phyloP scores from a whole-genome alignment of 2,113 vertebrate species.

The Haplochromis vanheusdeni region DNA sequence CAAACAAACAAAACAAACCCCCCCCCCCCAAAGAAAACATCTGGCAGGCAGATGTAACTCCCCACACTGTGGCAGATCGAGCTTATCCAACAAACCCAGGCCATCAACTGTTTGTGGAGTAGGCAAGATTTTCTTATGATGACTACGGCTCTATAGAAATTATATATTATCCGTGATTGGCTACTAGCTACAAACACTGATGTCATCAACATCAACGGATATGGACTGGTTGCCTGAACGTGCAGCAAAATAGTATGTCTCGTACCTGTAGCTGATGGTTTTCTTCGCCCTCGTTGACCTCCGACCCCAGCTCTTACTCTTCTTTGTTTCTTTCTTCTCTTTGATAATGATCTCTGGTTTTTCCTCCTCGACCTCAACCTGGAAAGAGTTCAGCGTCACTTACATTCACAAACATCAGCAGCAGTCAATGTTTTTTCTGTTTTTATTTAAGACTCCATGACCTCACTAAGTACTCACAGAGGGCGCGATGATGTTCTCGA shows the following conservation, averaged over 20 bases:
- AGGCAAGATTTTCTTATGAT: background rate
- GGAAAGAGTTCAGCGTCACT: background rate
- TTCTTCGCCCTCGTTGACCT: constrained; percentile 89
- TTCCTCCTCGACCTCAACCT: constrained; percentile 53
- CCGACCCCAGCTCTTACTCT: constrained; percentile 83
- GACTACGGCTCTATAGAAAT: background rate
- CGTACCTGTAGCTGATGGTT: constrained; percentile 93
- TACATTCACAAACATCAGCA: background rate
- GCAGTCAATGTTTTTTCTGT: background rate
- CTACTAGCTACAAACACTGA: background rate
- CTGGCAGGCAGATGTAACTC: background rate
- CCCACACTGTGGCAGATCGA: background rate
- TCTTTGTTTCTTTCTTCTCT: constrained; percentile 87
- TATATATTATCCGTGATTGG: background rate
- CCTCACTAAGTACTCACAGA: constrained; percentile 71
- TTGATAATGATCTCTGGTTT: constrained; percentile 76
- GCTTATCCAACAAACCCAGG: background rate
- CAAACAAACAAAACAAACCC: fast-evolving
- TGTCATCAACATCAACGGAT: background rate
- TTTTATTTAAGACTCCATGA: fast-evolving
- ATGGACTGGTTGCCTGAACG: background rate
- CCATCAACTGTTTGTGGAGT: background rate
- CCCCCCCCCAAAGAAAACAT: background rate
- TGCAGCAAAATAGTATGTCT: background rate
- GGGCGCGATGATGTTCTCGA: constrained; percentile 96